Base-by-base conservation (phyloP, 2,113 vertebrate genomes). In the Cheirogaleus medius region DNA sequence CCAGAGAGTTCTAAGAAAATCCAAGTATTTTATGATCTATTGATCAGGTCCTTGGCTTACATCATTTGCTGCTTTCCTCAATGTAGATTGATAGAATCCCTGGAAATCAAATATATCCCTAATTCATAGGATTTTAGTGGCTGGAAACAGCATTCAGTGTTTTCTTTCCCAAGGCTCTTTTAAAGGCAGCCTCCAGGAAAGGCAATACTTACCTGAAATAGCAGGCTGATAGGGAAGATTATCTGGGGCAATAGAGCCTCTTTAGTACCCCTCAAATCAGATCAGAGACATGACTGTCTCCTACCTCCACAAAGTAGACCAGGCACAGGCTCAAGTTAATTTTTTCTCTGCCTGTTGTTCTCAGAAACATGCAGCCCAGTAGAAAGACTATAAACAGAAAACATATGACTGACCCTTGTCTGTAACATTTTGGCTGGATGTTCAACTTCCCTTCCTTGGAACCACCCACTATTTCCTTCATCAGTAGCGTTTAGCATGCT, bases 331-430 rank as follows among this genome's bases (percentile, higher is more conserved):
- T 95, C 58, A 83, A 87, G 66, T 80, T 87, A 71, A 68, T 80
- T 89, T 93, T 93, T 88, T 21, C 56, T 87, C 29, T 88, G 77
- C 4, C n/a, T 96, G 23, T 80, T 92, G 21, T 85, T 95, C 58
- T 23, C 92, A 96, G 92, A 95, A 25, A 58, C 29, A 91, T 8
- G 42, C 27, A 87, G 89, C 23, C 42, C 73, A 93, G 34, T 95
- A 92, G 63, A 96, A 96, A 97, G 83, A 80, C 68, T 77, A 64
- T 95, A 87, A 76, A 97, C 81, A 52, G 90, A 87, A 96, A 96
- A 32, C 49, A 69, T 94, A 56, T 93, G 83, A 87, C 73, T 95
- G 42, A 94, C 42, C 42, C 74, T 96, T 96, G 37, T 49, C 77
- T 93, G 71, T 74, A 94, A 94, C 58, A 94, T 94, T 97, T 93